phyloP scores from a whole-genome alignment of 2,113 vertebrate species.

The Dendrocopos noguchii region DNA sequence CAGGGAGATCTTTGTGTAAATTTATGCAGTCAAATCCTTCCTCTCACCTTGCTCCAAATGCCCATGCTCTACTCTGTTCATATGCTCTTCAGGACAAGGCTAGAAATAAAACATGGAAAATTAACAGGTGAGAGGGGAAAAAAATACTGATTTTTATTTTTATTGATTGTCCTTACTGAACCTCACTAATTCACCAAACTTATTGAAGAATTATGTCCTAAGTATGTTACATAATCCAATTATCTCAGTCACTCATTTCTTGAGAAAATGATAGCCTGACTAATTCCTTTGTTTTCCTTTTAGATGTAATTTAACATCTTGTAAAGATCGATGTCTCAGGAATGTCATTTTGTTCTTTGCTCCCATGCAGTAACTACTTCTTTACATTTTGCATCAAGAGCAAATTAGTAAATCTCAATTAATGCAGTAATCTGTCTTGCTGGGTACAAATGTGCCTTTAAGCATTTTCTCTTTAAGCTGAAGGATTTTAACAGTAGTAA shows the following conservation, averaged over 20 bases:
- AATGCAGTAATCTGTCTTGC: background rate
- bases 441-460: background rate
- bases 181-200: background rate
- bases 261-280: background rate
- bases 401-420: constrained; percentile 15
- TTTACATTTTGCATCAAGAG: background rate
- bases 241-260: background rate
- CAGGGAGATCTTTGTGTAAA: background rate
- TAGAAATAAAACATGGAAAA: background rate
- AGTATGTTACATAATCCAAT: background rate
- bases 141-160: background rate
- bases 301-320: constrained; percentile 37
- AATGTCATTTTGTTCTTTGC: constrained; percentile 35
- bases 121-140: background rate
- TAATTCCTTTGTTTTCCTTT: constrained; percentile 40
- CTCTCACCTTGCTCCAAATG: background rate
- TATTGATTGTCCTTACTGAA: background rate
- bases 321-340: constrained; percentile 7
- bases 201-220: background rate
- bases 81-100: background rate
- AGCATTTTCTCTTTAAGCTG: background rate
- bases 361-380: background rate
- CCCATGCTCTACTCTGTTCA: accelerated
- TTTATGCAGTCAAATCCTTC: background rate
- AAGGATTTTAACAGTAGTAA: background rate